phyloP scores from a whole-genome alignment of 2,888 invertebrate species.

The Hyposoter dolosus region DNA sequence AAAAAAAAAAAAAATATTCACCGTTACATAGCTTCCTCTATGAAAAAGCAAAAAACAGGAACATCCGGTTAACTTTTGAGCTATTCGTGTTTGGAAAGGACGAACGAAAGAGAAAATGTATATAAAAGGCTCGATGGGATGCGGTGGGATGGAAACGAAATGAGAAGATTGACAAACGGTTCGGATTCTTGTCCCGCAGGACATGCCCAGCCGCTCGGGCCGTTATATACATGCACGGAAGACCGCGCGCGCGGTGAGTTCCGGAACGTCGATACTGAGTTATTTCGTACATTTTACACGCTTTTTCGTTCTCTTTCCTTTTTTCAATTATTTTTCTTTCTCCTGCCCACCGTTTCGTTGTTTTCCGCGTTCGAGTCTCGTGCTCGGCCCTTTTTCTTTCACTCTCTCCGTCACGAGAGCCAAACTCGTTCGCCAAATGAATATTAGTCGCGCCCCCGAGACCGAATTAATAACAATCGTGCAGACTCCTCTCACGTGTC shows the following conservation, averaged over 20 bases:
- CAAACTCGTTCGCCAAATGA: conserved; percentile 79
- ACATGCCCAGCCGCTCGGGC: conserved; percentile 3
- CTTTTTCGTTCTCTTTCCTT: conserved; percentile 68
- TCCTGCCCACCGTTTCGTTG: conserved; percentile 13
- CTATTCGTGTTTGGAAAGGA: background rate
- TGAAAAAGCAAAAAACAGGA: background rate
- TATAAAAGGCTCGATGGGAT: conserved; percentile 33
- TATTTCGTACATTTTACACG: conserved; percentile 75
- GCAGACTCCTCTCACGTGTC: conserved; percentile 21
- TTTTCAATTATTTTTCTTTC: conserved; percentile 22
- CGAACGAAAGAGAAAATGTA: background rate
- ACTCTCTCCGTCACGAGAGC: conserved; percentile 60
- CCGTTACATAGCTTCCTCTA: too few species aligned
- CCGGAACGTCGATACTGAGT: conserved; percentile 80
- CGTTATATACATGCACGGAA: conserved; percentile 7
- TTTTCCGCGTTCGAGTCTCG: conserved; percentile 44
- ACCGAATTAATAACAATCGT: conserved; percentile 82
- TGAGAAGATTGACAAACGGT: conserved; percentile 63
- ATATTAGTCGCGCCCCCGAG: conserved; percentile 83
- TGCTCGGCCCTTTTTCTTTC: conserved; percentile 9
- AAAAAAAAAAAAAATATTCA: too few species aligned
- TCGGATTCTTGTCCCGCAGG: conserved; percentile 54
- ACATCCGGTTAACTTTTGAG: background rate
- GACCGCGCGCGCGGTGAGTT: background rate
- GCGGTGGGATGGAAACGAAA: conserved; percentile 43